phyloP scores from a whole-genome alignment of 2,113 vertebrate genomes.

The Halichoerus grypus region DNA sequence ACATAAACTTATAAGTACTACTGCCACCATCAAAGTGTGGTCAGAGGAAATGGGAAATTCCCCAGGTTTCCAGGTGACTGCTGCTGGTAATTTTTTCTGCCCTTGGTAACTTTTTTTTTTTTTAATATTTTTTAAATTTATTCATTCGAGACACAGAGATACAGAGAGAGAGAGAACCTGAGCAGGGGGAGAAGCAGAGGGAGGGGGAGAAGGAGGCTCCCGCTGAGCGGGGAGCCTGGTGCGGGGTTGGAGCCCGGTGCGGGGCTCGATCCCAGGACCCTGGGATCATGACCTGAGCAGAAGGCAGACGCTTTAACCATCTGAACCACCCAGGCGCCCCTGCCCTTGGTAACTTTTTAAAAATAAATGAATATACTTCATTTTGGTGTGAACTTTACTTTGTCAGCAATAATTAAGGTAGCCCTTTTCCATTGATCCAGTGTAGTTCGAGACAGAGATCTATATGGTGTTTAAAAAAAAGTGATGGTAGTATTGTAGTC shows the following conservation, averaged over 20 bases:
- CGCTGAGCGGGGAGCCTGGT: no score
- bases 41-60: slow-evolving; percentile 53
- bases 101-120: not conserved
- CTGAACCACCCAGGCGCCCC: no score
- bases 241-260: no score
- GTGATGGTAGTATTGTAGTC: not conserved
- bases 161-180: no score
- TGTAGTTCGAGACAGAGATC: slow-evolving; percentile 23
- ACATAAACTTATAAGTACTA: not conserved
- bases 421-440: not conserved
- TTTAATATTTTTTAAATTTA: no score
- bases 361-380: not conserved
- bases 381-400: slow-evolving; percentile 53
- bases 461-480: not conserved
- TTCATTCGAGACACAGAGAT: no score
- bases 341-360: slow-evolving; percentile 10
- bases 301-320: no score
- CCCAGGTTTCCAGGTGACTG: slow-evolving; percentile 45
- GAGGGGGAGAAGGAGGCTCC: no score
- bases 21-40: not conserved
- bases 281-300: no score
- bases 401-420: slow-evolving; percentile 15
- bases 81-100: slow-evolving; percentile 55
- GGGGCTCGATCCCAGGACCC: no score
- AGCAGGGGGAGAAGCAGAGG: no score